Evolutionary conservation across 2,888 invertebrate species (phyloP), one percentile per base, ranked within the genome.

Genomic region (Platypus cylindrus): DNA sequence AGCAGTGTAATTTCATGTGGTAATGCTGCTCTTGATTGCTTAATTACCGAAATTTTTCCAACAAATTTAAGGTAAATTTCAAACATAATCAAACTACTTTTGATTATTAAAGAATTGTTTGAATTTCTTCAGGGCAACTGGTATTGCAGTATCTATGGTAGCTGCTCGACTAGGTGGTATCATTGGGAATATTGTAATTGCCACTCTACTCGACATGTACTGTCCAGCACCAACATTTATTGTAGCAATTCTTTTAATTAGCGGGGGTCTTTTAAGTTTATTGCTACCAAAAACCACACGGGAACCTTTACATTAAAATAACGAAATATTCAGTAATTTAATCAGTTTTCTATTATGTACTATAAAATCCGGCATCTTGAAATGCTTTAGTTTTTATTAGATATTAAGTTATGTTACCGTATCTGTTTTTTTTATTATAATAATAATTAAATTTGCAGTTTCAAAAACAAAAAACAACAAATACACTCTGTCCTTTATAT

Each of bases 141-240:
- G 90, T 45, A 84, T 89, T 43, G 90, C 90, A 23, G 74, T 90
- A 40, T 86, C 86, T 1, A 86, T 87, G 78, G 86, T 86, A 23
- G 81, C 89, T 14, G 87, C 86, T 16, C 74, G 91, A 37, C 67
- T 91, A 40, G 91, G 89, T 46, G 90, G 91, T 48, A 90, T 91
- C 55, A 73, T 79, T 45, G 86, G 85, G 35, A 85, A 85, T 63
- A 74, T 90, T 48, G 83, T 87, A 38, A 91, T 93, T 52, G 91
- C 91, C 17, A 75, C 81, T 42, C 66, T 93, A 34, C 67, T 91
- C 47, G 89, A 90, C 64, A 67, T 77, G 47, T 84, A 85, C 63
- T 93, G 91, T 65, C 86, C 87, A 22, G 82, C 90, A 43, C 91
- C 93, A 33, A 87, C 91, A 46, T 84, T 91, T 62, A 82, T 90